A percentile compares a stretch with the other conserved stretches of the same genome.
phyloP scores from a whole-genome alignment of 2,797 vertebrate genomes.

The Manis crassicaudata region DNA sequence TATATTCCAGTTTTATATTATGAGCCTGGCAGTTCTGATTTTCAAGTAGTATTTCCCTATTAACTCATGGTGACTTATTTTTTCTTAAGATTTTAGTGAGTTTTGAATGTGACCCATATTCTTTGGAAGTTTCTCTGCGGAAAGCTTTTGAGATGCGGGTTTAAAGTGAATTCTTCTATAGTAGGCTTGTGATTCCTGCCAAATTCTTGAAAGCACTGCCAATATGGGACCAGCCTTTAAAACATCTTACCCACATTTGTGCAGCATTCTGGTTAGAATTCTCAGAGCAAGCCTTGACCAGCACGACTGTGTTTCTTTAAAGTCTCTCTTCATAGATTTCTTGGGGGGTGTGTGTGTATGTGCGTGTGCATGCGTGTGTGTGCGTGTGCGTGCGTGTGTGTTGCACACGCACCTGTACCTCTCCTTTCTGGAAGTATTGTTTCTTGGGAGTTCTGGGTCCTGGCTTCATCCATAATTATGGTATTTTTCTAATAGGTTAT shows the following conservation, averaged over 20 bases:
- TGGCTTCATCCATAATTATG: not conserved
- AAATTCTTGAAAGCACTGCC: not conserved
- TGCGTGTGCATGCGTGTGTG: too few species aligned
- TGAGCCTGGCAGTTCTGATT: not conserved
- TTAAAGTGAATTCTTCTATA: not conserved
- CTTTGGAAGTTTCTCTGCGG: not conserved
- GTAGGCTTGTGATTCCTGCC: not conserved
- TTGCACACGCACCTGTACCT: too few species aligned
- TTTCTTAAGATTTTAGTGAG: not conserved
- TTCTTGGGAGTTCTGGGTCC: not conserved
- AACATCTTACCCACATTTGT: not conserved
- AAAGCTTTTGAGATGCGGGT: not conserved
- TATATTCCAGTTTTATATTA: not conserved
- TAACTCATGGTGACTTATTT: not conserved
- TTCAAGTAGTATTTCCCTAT: not conserved
- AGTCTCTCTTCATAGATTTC: not conserved
- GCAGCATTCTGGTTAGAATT: not conserved
- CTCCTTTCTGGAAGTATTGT: not conserved
- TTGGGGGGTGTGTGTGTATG: too few species aligned
- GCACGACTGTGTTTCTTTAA: not conserved
- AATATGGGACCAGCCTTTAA: not conserved
- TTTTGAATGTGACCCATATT: not conserved
- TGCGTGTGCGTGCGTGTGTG: too few species aligned
- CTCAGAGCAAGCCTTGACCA: not conserved
- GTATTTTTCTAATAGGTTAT: not conserved